Base-by-base conservation (phyloP, 1,140 invertebrate species). In the Tenebrio molitor region DNA sequence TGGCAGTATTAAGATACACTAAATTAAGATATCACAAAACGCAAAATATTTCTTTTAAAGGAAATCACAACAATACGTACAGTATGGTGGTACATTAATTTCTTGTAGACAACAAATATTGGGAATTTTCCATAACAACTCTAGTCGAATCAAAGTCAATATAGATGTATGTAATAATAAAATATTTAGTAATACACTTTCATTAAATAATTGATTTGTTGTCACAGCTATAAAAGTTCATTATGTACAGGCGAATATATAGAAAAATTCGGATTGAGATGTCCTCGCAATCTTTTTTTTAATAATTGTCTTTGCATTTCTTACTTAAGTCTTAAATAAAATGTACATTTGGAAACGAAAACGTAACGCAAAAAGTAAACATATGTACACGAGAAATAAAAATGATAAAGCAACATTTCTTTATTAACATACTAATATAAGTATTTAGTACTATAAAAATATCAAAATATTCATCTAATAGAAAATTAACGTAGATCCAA, bases 151-250 rank as follows among this genome's bases (percentile, higher is more conserved):
- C 17, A 50, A 50, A 50, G 17, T 50, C 17, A 25, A 23, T 50
- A 41, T 17, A 67, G 21, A 67, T n/a, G n/a, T 65, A 65, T 15
- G 39, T 33, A 53, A 36, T 33, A 25, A 36, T 70, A 53, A 70
- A 19, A 53, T 34, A 58, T 67, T 44, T 67, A 41, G 46, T 67
- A 67, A 67, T 21, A 67, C 42, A 67, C 5, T 44, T 67, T 16
- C n/a, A 16, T 73, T 74, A 66, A 46, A 50, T 71, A 74, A 74
- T 74, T 74, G 73, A 74, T 74, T 76, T 74, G 62, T 65, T 64
- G 62, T 76, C 74, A 76, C 74, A 76, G 72, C 71, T 73, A 73
- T 73, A 73, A 66, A 73, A 73, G 36, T 62, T 66, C 8, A 4
- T 41, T 75, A 75, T 69, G 44, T 73, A 75, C 71, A 72, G 16